Percentiles rank a stretch among this genome's conserved stretches.
These are phyloP conservation scores for Coelopa frigida DNA, from an alignment of 1,140 invertebrate genomes.

Conservation along the genomic window DNA sequence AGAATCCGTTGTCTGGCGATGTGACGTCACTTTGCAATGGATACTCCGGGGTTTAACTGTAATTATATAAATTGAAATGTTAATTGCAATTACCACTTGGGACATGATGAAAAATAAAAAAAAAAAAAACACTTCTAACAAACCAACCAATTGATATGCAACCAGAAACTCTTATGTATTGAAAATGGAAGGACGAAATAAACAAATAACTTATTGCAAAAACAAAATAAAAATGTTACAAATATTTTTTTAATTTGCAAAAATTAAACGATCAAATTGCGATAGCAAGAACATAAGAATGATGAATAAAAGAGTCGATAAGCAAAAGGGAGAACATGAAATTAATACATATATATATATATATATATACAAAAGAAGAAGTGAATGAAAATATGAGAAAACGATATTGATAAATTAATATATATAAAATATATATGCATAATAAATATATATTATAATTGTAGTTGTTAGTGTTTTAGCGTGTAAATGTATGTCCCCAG, in stretches of 20 bases:
- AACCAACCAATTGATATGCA: too few species aligned
- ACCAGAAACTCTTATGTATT: neutral
- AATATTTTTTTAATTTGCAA: neutral
- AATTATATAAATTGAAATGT: too few species aligned
- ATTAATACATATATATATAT: neutral
- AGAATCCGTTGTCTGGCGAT: too few species aligned
- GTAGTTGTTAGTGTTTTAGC: too few species aligned
- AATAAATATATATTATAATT: too few species aligned
- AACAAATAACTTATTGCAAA: neutral
- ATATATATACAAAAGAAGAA: neutral
- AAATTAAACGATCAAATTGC: neutral
- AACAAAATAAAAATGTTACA: neutral
- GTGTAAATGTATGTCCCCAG: too few species aligned
- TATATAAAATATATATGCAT: conserved; percentile 1
- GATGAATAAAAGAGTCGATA: neutral
- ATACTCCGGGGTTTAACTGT: too few species aligned
- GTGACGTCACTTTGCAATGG: too few species aligned
- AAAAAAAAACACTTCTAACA: too few species aligned
- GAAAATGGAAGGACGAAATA: neutral
- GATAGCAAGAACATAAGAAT: neutral
- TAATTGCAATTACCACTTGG: too few species aligned
- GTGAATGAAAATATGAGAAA: neutral
- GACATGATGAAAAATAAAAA: too few species aligned
- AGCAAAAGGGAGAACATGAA: too few species aligned
- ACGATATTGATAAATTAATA: conserved; percentile 1